phyloP scores from a whole-genome alignment of 2,888 invertebrate genomes.

The Mythimna albipuncta region DNA sequence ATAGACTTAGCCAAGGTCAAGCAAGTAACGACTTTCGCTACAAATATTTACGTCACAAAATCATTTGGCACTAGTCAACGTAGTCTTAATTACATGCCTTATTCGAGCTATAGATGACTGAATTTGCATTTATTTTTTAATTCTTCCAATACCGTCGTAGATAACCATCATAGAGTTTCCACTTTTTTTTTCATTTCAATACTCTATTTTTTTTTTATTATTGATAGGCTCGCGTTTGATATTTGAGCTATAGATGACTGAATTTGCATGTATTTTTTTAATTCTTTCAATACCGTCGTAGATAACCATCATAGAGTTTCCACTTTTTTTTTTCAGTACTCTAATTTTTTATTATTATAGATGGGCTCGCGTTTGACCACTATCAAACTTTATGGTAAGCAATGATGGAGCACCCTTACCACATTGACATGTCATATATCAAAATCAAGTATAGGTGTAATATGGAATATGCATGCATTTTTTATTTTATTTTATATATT shows the following conservation, averaged over 20 bases:
- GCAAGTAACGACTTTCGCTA: constrained; percentile 6
- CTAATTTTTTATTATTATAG: too few species aligned
- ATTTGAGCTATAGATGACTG: neutral
- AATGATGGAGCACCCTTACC: neutral
- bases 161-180: neutral
- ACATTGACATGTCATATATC: neutral
- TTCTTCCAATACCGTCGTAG: neutral
- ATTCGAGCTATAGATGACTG: neutral
- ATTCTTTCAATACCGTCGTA: constrained; percentile 1
- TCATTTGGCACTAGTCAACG: constrained; percentile 41
- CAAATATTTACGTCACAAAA: constrained; percentile 9
- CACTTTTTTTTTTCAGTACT: neutral
- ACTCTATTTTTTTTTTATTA: neutral
- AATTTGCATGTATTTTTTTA: neutral
- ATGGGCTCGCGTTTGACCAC: too few species aligned
- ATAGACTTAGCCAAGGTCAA: constrained; percentile 38
- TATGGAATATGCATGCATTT: too few species aligned
- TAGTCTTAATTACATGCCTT: neutral
- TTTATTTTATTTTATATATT: too few species aligned
- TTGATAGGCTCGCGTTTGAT: too few species aligned
- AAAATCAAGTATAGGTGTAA: neutral
- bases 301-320: neutral
- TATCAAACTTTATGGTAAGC: too few species aligned
- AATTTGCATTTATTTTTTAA: neutral
- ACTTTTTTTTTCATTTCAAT: neutral